These are phyloP conservation scores for Diadegma fenestrale DNA, from an alignment of 2,888 invertebrate genomes.

Conservation along the genomic window DNA sequence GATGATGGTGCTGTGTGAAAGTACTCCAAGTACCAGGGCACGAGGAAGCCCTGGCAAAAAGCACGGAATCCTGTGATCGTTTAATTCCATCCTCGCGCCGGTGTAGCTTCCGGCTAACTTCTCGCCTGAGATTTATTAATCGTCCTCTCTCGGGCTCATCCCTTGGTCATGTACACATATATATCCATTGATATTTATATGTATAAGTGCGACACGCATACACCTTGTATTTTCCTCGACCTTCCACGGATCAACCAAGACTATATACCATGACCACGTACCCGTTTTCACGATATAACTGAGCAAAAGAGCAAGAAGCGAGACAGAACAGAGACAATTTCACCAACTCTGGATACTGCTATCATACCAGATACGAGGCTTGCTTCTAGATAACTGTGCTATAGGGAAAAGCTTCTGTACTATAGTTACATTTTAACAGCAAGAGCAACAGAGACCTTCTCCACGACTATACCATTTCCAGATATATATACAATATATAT, in stretches of 20 bases:
- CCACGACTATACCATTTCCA: conserved; percentile 31
- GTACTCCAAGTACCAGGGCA: conserved; percentile 66
- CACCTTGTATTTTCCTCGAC: conserved; percentile 6
- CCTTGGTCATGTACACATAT: not conserved
- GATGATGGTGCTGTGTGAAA: conserved; percentile 74
- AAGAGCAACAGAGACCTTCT: conserved; percentile 12
- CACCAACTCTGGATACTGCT: conserved; percentile 48
- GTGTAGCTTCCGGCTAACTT: conserved; percentile 69
- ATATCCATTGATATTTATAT: conserved; percentile 8
- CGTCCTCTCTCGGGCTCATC: conserved; percentile 62
- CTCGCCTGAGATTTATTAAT: conserved; percentile 74
- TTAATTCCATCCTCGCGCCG: conserved; percentile 71
- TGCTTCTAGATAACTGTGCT: conserved; percentile 41
- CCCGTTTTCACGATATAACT: conserved; percentile 56
- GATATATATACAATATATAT: conserved; percentile 8
- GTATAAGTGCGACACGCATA: not conserved
- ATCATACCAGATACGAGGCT: conserved; percentile 53
- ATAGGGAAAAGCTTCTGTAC: conserved; percentile 4
- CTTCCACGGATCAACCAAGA: conserved; percentile 6
- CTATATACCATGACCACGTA: conserved; percentile 50
- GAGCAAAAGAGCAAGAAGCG: conserved; percentile 12
- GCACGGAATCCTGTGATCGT: conserved; percentile 73
- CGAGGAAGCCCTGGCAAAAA: conserved; percentile 70
- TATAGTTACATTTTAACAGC: conserved; percentile 30
- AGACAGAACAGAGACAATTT: conserved; percentile 25